These are phyloP conservation scores for Characodon lateralis DNA, from an alignment of 2,797 vertebrate species.

Conservation along the genomic window DNA sequence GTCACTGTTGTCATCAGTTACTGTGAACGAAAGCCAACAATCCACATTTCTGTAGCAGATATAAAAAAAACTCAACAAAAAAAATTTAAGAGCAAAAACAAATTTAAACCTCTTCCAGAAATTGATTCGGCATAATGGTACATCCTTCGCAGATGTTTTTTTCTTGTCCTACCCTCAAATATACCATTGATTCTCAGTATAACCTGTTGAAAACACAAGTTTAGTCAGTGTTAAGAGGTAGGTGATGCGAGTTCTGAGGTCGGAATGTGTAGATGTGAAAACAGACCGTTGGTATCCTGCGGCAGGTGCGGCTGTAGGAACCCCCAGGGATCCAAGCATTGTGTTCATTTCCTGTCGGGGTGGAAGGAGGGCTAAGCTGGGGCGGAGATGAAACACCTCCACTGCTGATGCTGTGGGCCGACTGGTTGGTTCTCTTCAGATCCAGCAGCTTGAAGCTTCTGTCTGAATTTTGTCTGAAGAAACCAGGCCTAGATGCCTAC, in stretches of 20 bases:
- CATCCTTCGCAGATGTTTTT: conserved; percentile 87
- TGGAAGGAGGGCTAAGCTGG: conserved; percentile 80
- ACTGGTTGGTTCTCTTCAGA: conserved; percentile 79
- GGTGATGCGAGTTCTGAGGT: background rate
- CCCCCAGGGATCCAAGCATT: conserved; percentile 47
- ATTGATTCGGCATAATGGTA: conserved; percentile 87
- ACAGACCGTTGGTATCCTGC: conserved; percentile 71
- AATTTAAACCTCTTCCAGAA: conserved; percentile 87
- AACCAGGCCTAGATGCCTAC: conserved; percentile 67
- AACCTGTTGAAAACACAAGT: conserved; percentile 40
- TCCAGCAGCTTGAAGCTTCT: conserved; percentile 89
- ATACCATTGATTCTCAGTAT: conserved; percentile 89
- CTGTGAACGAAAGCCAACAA: conserved; percentile 60
- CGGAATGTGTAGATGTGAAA: background rate
- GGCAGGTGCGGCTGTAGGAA: conserved; percentile 54
- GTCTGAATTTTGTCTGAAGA: conserved; percentile 89
- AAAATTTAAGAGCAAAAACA: background rate
- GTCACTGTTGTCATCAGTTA: conserved; percentile 91
- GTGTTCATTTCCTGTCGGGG: conserved; percentile 48
- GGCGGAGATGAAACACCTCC: conserved; percentile 82
- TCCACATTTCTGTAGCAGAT: background rate
- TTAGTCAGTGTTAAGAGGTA: background rate
- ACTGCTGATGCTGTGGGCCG: conserved; percentile 60
- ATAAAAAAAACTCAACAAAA: background rate
- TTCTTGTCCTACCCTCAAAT: conserved; percentile 88